phyloP scores from a whole-genome alignment of 2,888 invertebrate genomes.

The Marronus borbonicus region DNA sequence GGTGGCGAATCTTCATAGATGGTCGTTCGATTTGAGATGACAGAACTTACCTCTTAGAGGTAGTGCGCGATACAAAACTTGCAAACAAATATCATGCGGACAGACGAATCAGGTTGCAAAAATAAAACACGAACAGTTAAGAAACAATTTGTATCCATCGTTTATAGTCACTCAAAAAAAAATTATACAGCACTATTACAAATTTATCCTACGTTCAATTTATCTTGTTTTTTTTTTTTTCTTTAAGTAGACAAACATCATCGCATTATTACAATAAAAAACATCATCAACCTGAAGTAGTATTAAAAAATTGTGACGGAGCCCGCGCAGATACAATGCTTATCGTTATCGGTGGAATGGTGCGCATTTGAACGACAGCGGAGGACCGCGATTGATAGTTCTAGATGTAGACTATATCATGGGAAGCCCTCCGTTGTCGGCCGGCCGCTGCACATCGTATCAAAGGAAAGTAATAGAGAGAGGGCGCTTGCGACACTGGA shows the following conservation, averaged over 20 bases:
- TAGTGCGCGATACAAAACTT: constrained; percentile 41
- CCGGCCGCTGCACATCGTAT: constrained; percentile 49
- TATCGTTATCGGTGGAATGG: constrained; percentile 52
- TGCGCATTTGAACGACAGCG: constrained; percentile 65
- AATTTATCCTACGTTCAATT: constrained; percentile 66
- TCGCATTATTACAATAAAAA: constrained; percentile 49
- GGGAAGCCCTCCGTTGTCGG: constrained; percentile 51
- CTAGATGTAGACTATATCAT: constrained; percentile 45
- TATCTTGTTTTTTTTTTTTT: constrained; percentile 60
- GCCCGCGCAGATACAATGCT: constrained; percentile 52
- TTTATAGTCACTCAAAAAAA: constrained; percentile 69
- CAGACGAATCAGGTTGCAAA: constrained; percentile 51
- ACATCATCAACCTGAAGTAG: constrained; percentile 51
- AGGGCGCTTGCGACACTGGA: constrained; percentile 51
- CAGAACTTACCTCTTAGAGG: constrained; percentile 49
- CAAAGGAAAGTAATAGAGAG: constrained; percentile 42
- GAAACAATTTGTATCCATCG: constrained; percentile 70
- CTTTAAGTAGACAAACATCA: constrained; percentile 55
- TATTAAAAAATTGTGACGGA: constrained; percentile 51
- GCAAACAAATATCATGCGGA: constrained; percentile 40
- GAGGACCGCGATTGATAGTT: constrained; percentile 61
- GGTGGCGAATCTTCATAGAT: constrained; percentile 25
- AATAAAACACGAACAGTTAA: constrained; percentile 61
- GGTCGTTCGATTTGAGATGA: constrained; percentile 37
- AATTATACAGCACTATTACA: constrained; percentile 69